Base-by-base conservation (phyloP, 2,113 vertebrate species). In the Lophius piscatorius region DNA sequence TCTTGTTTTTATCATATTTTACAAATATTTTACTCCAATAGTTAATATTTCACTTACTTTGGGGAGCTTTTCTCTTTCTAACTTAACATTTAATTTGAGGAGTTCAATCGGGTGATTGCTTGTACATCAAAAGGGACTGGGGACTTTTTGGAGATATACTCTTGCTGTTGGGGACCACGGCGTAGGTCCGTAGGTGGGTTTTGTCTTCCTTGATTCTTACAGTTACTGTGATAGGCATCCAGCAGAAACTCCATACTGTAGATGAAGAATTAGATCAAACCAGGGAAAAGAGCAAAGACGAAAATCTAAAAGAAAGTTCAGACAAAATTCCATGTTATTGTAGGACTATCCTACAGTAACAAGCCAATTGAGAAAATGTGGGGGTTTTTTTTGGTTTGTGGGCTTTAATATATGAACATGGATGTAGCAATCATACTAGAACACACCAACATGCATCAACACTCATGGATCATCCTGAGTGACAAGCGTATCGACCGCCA, bases 401-500 rank as follows among this genome's bases (percentile, higher is more conserved):
- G 29, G 18, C 20, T 26, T 41, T 5, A 33, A 17, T 26, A 51
- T 47, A 10, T 35, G 33, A 28, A 26, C 17, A 29, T 26, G 40
- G 21, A 60, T 44, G n/a, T 23, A n/a, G 11, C 28, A 22, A 20
- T 48, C 36, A 2, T 9, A 26, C 44, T 10, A 13, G 33, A 57
- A 44, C 39, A 46, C 46, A 61, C 45, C 28, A 40, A 55, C 61
- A 57, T 28, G 35, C 1, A 39, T 40, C 22, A 28, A 40, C 39
- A 55, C 16, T 17, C 51, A 26, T 2, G 4, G 58, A 68, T 60
- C 72, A 74, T 48, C 46, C 28, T 62, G 55, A 71, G 55, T 75
- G 78, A 85, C 62, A 71, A 58, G 54, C 57, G 44, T 6, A 70
- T 67, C 36, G 74, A 80, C 65, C 34, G 22, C 49, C 47, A 59